phyloP scores from a whole-genome alignment of 1,140 invertebrate genomes.

The Diuraphis noxia region DNA sequence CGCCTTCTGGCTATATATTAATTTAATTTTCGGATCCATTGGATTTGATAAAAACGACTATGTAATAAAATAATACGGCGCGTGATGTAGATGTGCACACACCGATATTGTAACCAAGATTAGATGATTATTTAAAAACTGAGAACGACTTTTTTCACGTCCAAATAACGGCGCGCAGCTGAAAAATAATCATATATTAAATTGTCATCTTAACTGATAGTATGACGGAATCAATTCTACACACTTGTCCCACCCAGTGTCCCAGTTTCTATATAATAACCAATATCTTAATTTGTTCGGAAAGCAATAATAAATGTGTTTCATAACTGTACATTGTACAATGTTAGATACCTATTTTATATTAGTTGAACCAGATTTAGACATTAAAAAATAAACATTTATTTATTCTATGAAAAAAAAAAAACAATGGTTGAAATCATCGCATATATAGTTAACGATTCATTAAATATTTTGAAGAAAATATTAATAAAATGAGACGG shows the following conservation, averaged over 20 bases:
- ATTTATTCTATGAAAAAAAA: neutral
- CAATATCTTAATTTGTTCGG: neutral
- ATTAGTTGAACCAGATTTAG: neutral
- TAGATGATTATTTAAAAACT: neutral
- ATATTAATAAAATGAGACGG: too few species aligned
- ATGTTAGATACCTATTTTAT: too few species aligned
- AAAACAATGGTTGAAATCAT: neutral
- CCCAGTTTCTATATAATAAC: neutral
- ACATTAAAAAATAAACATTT: neutral
- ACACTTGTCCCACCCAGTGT: neutral
- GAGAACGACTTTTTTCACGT: neutral
- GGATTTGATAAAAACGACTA: neutral
- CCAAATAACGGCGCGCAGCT: neutral
- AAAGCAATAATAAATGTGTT: neutral
- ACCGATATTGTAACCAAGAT: neutral
- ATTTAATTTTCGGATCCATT: neutral
- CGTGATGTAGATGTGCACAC: neutral
- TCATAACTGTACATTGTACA: too few species aligned
- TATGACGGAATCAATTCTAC: neutral
- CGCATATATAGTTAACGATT: neutral
- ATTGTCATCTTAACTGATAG: neutral
- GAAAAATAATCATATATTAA: neutral
- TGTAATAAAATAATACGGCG: neutral
- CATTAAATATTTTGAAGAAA: neutral
- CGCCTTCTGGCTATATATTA: neutral